Evolutionary conservation across 2,113 vertebrate species (phyloP).

Genomic region (Podilymbus podiceps): DNA sequence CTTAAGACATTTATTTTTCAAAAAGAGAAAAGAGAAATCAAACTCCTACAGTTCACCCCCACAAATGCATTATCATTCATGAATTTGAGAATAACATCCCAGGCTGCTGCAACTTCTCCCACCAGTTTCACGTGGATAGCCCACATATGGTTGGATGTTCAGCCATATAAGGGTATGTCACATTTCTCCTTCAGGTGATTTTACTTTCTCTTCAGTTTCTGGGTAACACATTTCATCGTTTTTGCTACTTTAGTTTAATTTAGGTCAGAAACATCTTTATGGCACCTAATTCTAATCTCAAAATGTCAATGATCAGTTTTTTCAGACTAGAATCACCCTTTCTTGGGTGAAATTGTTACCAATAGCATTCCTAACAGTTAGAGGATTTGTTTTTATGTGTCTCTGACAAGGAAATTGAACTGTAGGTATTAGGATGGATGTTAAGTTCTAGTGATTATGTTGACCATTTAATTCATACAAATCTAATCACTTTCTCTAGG

Average conservation of each 20-base stretch:
- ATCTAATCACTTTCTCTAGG: background rate
- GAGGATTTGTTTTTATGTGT: background rate
- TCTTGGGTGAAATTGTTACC: background rate
- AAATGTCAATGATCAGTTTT: background rate
- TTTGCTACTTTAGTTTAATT: background rate
- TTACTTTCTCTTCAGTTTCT: background rate
- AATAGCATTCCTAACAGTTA: background rate
- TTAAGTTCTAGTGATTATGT: background rate
- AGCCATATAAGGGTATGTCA: background rate
- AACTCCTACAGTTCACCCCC: background rate
- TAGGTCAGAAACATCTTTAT: background rate
- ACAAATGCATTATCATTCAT: background rate
- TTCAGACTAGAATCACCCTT: background rate
- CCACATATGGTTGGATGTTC: background rate
- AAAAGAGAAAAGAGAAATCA: background rate
- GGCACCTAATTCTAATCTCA: background rate
- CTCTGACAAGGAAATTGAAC: background rate
- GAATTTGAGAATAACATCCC: background rate
- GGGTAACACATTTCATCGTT: background rate
- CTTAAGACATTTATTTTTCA: background rate
- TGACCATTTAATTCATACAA: background rate
- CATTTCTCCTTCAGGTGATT: background rate
- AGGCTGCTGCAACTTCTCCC: background rate
- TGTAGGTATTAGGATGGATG: background rate
- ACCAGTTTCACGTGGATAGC: background rate